Evolutionary conservation across 2,797 vertebrate species (phyloP).

Genomic region (Sternarchorhynchus goeldii): DNA sequence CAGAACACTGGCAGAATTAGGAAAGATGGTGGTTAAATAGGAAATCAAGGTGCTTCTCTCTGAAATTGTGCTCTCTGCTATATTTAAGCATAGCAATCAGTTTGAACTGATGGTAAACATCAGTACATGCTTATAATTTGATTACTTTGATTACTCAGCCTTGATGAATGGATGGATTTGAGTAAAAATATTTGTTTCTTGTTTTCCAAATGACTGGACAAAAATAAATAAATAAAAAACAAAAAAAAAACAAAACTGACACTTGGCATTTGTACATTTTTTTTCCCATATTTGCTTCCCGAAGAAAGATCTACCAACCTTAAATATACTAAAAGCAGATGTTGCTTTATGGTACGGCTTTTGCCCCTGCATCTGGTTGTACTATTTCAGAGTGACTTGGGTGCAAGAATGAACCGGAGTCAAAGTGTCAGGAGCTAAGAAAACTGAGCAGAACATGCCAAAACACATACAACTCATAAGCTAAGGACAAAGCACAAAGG

Average conservation of each 20-base stretch:
- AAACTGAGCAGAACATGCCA: too few relatives aligned
- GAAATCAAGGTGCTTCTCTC: constrained; percentile 30
- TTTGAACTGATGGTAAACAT: constrained; percentile 26
- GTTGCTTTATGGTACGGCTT: not conserved
- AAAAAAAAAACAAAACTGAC: not conserved
- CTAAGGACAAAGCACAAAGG: too few relatives aligned
- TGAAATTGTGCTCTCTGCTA: constrained; percentile 23
- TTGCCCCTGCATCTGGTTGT: not conserved
- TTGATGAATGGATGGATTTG: not conserved
- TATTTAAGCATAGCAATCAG: constrained; percentile 30
- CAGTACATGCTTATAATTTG: constrained; percentile 10
- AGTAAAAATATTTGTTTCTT: not conserved
- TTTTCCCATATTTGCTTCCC: not conserved
- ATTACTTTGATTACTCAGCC: not conserved
- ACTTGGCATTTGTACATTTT: not conserved
- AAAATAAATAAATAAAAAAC: not conserved
- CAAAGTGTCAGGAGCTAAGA: too few relatives aligned
- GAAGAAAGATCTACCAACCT: not conserved
- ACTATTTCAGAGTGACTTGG: not conserved
- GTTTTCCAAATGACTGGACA: not conserved
- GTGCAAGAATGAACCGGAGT: too few relatives aligned
- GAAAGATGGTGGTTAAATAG: constrained; percentile 21
- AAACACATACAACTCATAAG: too few relatives aligned
- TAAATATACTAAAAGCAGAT: not conserved
- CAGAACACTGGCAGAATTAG: constrained; percentile 60